Conservation (phyloP, 2,113 vertebrate genomes). For the Turdus rufiventris region DNA sequence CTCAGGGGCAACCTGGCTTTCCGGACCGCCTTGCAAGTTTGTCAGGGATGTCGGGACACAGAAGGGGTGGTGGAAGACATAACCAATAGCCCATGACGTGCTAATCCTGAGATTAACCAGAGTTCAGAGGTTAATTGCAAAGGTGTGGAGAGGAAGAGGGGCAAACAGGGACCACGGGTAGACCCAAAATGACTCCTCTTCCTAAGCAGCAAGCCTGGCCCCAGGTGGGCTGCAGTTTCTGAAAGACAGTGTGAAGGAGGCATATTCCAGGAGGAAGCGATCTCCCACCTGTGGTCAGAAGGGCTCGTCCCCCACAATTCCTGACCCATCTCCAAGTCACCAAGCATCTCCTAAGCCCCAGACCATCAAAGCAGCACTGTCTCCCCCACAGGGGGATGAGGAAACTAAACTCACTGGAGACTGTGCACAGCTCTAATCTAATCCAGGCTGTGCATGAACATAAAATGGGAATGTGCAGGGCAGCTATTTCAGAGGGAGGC, state of each 20-base stretch:
- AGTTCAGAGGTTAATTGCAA: slow-evolving; percentile 57
- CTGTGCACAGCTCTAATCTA: not conserved
- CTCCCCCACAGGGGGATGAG: not conserved
- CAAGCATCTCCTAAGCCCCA: not conserved
- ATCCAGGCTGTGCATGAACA: not conserved
- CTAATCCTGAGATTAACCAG: slow-evolving; percentile 24
- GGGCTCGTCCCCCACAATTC: not conserved
- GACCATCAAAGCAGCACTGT: not conserved
- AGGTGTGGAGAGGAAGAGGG: slow-evolving; percentile 17
- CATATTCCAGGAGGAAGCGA: not conserved
- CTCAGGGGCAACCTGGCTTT: not conserved
- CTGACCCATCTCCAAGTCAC: not conserved
- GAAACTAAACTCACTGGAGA: not conserved
- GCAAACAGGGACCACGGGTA: not conserved
- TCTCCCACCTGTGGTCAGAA: not conserved
- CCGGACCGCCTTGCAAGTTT: not conserved
- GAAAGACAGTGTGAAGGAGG: not conserved
- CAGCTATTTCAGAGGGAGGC: not conserved
- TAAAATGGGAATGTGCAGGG: not conserved
- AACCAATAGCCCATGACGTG: not conserved
- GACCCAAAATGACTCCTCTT: not conserved
- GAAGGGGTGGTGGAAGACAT: not conserved
- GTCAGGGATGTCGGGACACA: not conserved
- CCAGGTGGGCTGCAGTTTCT: not conserved
- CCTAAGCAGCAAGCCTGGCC: not conserved